A percentile compares a stretch with the other conserved stretches of the same genome.
These are phyloP conservation scores for Zingel zingel DNA, from an alignment of 2,113 vertebrate genomes.

Conservation along the genomic window DNA sequence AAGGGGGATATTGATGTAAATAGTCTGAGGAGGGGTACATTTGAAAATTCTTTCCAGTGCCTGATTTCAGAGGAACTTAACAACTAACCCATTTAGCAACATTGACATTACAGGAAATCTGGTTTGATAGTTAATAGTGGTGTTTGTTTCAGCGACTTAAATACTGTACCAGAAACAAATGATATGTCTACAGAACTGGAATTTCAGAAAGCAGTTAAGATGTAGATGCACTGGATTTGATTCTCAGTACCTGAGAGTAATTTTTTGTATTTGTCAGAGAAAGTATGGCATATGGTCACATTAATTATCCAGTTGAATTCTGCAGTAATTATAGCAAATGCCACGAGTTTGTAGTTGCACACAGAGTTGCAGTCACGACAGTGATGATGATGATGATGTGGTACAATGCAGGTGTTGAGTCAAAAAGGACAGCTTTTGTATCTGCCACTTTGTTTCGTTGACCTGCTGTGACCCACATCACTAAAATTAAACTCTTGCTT, in stretches of 20 bases:
- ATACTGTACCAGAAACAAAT: background rate
- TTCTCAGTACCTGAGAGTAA: background rate
- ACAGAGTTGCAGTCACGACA: background rate
- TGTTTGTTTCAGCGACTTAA: background rate
- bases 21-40: background rate
- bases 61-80: background rate
- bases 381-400: conserved; percentile 15
- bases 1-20: background rate
- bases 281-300: background rate
- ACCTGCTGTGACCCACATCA: conserved; percentile 27
- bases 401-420: conserved; percentile 6
- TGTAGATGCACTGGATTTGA: background rate
- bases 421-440: conserved; percentile 24
- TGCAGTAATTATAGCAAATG: conserved; percentile 8
- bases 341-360: background rate
- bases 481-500: conserved; percentile 44
- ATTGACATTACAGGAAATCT: background rate
- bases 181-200: background rate
- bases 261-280: background rate
- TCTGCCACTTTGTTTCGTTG: conserved; percentile 47
- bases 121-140: conserved; percentile 8
- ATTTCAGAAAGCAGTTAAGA: background rate
- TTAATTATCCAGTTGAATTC: background rate
- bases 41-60: background rate
- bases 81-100: background rate